Evolutionary conservation across 30 jellyfish, hydroid and myxozoan genomes (phyloP).

Genomic region (Hydractinia echinata): DNA sequence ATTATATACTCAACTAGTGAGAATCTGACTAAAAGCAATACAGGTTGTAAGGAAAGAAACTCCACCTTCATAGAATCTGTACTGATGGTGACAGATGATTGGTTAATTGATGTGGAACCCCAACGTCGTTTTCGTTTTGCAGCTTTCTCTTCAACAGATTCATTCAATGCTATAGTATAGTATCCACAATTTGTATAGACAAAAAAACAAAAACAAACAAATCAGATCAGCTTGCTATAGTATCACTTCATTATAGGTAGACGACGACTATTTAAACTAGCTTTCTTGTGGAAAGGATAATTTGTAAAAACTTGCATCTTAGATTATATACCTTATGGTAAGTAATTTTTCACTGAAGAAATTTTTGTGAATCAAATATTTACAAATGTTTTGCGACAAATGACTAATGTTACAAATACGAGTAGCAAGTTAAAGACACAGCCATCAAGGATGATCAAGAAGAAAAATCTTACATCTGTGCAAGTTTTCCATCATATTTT

Average conservation of each 20-base stretch:
- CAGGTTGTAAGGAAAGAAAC: not conserved
- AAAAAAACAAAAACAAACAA: not conserved
- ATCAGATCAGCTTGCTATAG: no score
- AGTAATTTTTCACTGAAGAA: no score
- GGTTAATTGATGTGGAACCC: constrained; percentile 76
- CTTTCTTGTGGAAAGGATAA: no score
- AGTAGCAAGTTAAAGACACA: not conserved
- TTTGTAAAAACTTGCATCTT: no score
- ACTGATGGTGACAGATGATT: constrained; percentile 51
- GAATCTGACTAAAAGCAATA: not conserved
- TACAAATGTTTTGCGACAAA: not conserved
- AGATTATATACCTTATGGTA: no score
- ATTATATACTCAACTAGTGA: no score
- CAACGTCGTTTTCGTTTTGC: constrained; percentile 75
- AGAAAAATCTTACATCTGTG: not conserved
- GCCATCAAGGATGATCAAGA: not conserved
- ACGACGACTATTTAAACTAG: no score
- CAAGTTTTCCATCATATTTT: no score
- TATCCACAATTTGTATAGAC: not conserved
- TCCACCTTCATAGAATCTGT: constrained; percentile 80
- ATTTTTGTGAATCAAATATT: not conserved
- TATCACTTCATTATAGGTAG: no score
- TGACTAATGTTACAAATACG: not conserved
- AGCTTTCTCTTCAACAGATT: constrained; percentile 39
- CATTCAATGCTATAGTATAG: constrained; percentile 22